Percentiles rank a stretch among this genome's conserved stretches.
These are phyloP conservation scores for Periparus ater DNA, from an alignment of 2,797 vertebrate genomes.

Conservation along the genomic window DNA sequence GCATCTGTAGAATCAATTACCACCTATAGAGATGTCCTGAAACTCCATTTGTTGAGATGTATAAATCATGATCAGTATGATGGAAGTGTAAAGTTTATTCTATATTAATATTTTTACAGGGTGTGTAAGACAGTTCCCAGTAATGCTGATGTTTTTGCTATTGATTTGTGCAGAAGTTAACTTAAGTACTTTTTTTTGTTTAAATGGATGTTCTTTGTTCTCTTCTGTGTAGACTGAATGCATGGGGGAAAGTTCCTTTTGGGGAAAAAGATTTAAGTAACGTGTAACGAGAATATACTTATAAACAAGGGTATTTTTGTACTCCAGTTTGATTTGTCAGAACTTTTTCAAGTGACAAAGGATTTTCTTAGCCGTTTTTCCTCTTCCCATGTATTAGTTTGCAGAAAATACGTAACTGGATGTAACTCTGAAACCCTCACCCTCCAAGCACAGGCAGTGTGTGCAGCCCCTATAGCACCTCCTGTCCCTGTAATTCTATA, in stretches of 20 bases:
- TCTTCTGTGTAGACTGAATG: slow-evolving; percentile 33
- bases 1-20: slow-evolving; percentile 40
- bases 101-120: slow-evolving; percentile 62
- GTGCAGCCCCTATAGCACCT: not conserved
- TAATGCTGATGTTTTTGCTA: slow-evolving; percentile 48
- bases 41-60: slow-evolving; percentile 34
- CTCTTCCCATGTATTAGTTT: slow-evolving; percentile 20
- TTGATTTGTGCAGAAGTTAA: slow-evolving; percentile 38
- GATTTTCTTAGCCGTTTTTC: slow-evolving; percentile 57
- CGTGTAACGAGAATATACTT: slow-evolving; percentile 47
- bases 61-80: slow-evolving; percentile 46
- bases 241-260: slow-evolving; percentile 32
- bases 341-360: slow-evolving; percentile 43
- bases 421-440: not conserved
- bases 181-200: slow-evolving; percentile 46
- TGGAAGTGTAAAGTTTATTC: slow-evolving; percentile 57
- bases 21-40: slow-evolving; percentile 42
- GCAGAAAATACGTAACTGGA: slow-evolving; percentile 34
- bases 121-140: slow-evolving; percentile 45
- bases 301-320: slow-evolving; percentile 66
- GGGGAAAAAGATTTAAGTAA: slow-evolving; percentile 31
- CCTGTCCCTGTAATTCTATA: not conserved
- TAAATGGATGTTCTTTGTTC: slow-evolving; percentile 39
- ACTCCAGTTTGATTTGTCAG: slow-evolving; percentile 49
- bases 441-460: slow-evolving; percentile 39